Conservation (phyloP, 2,888 invertebrate genomes). For the Peribatodes rhomboidaria region DNA sequence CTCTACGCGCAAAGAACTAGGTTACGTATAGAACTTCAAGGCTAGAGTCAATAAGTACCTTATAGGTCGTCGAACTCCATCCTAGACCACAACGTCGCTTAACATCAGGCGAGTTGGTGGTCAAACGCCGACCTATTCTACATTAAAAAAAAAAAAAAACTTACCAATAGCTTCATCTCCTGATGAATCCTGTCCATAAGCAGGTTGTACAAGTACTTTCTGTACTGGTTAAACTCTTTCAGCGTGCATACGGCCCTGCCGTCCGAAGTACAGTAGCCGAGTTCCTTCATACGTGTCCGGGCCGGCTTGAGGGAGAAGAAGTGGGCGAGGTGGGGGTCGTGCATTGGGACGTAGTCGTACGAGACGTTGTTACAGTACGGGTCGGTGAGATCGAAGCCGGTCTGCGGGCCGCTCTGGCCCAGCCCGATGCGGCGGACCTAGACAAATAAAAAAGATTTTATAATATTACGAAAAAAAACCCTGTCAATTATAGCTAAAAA, state of each 20-base stretch:
- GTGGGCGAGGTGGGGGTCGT: slow-evolving; percentile 86
- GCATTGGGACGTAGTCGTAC: slow-evolving; percentile 86
- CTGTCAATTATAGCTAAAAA: too few species aligned
- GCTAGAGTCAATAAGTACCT: too few species aligned
- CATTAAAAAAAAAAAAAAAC: slow-evolving; percentile 32
- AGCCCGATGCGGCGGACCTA: slow-evolving; percentile 77
- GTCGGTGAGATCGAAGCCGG: slow-evolving; percentile 77
- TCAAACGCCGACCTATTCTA: too few species aligned
- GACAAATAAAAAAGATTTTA: slow-evolving; percentile 15
- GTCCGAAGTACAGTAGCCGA: slow-evolving; percentile 86
- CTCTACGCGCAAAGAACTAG: too few species aligned
- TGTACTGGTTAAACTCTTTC: slow-evolving; percentile 88
- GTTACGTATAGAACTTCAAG: too few species aligned
- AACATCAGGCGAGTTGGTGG: too few species aligned
- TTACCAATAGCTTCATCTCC: slow-evolving; percentile 73
- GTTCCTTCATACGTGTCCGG: slow-evolving; percentile 75
- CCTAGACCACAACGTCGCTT: too few species aligned
- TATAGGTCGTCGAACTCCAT: too few species aligned
- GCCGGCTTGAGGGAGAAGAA: slow-evolving; percentile 79
- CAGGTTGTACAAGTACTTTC: slow-evolving; percentile 86
- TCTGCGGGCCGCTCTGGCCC: slow-evolving; percentile 62
- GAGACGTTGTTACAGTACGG: slow-evolving; percentile 80
- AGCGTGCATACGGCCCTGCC: slow-evolving; percentile 88
- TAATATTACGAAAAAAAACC: neutral
- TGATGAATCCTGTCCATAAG: slow-evolving; percentile 84